Base-by-base conservation (phyloP, 2,797 vertebrate species). In the Mormyrops boulengeri region DNA sequence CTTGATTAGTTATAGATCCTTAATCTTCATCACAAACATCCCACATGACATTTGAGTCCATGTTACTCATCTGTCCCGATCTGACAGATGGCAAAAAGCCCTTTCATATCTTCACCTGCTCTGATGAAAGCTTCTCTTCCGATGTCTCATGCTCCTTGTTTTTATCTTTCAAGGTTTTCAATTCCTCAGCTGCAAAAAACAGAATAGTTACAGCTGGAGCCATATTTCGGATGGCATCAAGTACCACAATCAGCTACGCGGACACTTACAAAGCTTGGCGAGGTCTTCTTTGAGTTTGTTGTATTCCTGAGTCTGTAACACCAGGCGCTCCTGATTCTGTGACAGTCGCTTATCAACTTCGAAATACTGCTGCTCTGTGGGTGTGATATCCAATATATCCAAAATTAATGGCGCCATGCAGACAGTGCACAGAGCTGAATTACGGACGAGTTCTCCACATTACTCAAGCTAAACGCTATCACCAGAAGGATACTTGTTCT, bases 281-380 rank as follows among this genome's bases (percentile, higher is more conserved):
- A 98, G 96, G 90, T 99, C 96, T 89, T 97, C 96, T 14, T 95
- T 95, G 2, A 98, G 91, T 30, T 91, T 95, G 38, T 97, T 97
- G 91, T 97, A 95, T 38, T 98, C 97, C 89, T 95, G 97, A 9
- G 97, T 97, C 92, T 97, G 96, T 14, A 95, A 95, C 88, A 98
- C 93, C 88, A 98, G 96, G 88, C 97, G 97, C 62, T 98, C 98
- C 92, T 98, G 97, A 93, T 96, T 96, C 90, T 99, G 97, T 0
- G 94, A 94, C 22, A 98, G 94, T 30, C 97, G 96, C 92, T 97
- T 99, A 90, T 99, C 98, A 88, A 98, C 95, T 91, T 99, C 98
- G 92, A 99, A 99, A 89, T 98, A 98, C 62, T 99, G 98, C 93
- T 99, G 98, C 47, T 99, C 98, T 99, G 94, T 91, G 93, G 90